These are phyloP conservation scores for Spermophilus dauricus DNA, from an alignment of 2,113 vertebrate genomes.

Conservation along the genomic window DNA sequence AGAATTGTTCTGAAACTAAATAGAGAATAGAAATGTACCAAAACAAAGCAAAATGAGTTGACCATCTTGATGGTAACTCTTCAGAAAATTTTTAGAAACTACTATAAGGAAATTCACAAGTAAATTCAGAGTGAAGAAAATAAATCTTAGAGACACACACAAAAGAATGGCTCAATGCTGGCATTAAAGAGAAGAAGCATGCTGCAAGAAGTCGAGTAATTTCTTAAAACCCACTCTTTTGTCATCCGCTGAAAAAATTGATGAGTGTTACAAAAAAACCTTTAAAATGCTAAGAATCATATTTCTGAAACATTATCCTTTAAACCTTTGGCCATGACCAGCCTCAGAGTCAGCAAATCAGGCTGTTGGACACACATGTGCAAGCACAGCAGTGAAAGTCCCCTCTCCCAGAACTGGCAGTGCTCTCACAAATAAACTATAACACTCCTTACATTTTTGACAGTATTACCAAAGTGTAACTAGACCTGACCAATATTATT, in stretches of 20 bases:
- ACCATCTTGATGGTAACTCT: not conserved
- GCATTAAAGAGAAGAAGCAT: not conserved
- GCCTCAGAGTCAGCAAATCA: not conserved
- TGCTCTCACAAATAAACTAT: not conserved
- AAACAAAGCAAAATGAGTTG: not conserved
- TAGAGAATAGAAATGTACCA: not conserved
- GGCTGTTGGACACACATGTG: too few relatives aligned
- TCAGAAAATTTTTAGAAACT: not conserved
- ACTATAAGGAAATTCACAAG: not conserved
- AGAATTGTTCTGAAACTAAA: not conserved
- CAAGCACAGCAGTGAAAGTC: not conserved
- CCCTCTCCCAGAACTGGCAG: not conserved
- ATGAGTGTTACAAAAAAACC: not conserved
- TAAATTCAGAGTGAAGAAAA: not conserved
- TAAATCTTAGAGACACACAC: not conserved
- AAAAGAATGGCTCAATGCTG: not conserved
- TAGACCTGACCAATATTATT: not conserved
- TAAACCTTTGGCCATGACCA: not conserved
- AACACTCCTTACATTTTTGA: not conserved
- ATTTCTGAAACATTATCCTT: not conserved
- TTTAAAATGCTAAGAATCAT: not conserved
- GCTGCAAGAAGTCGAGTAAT: not conserved
- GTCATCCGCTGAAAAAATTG: not conserved
- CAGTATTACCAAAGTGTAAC: not conserved
- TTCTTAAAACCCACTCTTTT: not conserved